Conservation (phyloP, 1,140 invertebrate species). For the Brachionus paranguensis region DNA sequence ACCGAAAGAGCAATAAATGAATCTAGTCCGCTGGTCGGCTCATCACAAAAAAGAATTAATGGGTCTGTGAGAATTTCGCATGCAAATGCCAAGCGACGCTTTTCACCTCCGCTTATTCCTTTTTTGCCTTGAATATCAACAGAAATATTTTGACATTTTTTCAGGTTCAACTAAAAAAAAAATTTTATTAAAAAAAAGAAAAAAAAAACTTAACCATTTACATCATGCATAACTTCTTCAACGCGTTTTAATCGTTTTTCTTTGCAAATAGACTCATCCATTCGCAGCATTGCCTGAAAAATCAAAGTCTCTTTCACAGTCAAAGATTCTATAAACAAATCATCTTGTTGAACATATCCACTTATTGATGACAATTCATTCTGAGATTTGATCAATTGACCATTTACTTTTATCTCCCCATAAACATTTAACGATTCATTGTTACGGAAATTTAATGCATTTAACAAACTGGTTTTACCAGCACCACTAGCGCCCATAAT, state of each 20-base stretch:
- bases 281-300: constrained; percentile 64
- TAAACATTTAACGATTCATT: constrained; percentile 65
- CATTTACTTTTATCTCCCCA: constrained; percentile 61
- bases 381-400: constrained; percentile 43
- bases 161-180: constrained; percentile 66
- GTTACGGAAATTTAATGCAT: constrained; percentile 74
- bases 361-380: constrained; percentile 58
- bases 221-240: constrained; percentile 80
- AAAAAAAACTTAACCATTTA: constrained; percentile 49
- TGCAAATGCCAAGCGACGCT: constrained; percentile 87
- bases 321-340: constrained; percentile 59
- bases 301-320: constrained; percentile 60
- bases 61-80: constrained; percentile 90
- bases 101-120: constrained; percentile 90
- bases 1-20: constrained; percentile 86
- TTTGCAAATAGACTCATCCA: constrained; percentile 75
- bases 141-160: constrained; percentile 63
- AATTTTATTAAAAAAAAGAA: neutral
- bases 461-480: constrained; percentile 89
- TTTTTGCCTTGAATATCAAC: constrained; percentile 60
- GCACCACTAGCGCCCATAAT: constrained; percentile 72
- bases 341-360: constrained; percentile 85
- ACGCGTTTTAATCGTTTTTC: constrained; percentile 72
- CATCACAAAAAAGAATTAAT: constrained; percentile 89
- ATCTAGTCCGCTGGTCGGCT: constrained; percentile 87